These are phyloP conservation scores for Loris lydekkerianus DNA, from an alignment of 2,797 vertebrate species.

Conservation along the genomic window DNA sequence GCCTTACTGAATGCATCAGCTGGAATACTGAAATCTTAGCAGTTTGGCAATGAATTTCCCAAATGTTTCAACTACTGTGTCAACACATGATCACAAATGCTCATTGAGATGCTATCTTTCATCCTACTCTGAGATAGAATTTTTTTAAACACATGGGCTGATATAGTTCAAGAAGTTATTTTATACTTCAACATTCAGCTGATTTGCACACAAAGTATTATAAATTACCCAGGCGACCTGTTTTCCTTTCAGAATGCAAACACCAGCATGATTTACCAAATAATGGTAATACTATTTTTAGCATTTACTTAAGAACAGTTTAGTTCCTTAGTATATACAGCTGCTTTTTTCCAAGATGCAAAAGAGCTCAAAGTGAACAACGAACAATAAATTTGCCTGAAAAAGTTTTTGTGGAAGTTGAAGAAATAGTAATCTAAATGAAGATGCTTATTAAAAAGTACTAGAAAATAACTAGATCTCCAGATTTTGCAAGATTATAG, in stretches of 20 bases:
- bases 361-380: background rate
- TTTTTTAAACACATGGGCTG: background rate
- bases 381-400: background rate
- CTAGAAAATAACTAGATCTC: background rate
- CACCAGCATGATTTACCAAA: background rate
- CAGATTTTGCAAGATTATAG: background rate
- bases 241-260: conserved; percentile 3
- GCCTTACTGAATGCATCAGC: background rate
- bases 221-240: background rate
- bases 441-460: background rate
- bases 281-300: background rate
- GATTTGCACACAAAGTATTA: background rate
- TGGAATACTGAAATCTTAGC: conserved; percentile 45
- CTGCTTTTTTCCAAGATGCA: background rate
- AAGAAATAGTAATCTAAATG: background rate
- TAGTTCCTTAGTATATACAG: background rate
- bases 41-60: conserved; percentile 4
- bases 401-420: background rate
- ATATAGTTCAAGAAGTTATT: background rate
- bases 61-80: background rate
- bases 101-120: background rate
- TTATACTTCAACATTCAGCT: background rate
- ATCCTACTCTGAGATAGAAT: background rate
- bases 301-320: background rate
- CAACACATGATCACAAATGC: background rate